Base-by-base conservation (phyloP, 2,113 vertebrate genomes). In the Sinocyclocheilus grahami region DNA sequence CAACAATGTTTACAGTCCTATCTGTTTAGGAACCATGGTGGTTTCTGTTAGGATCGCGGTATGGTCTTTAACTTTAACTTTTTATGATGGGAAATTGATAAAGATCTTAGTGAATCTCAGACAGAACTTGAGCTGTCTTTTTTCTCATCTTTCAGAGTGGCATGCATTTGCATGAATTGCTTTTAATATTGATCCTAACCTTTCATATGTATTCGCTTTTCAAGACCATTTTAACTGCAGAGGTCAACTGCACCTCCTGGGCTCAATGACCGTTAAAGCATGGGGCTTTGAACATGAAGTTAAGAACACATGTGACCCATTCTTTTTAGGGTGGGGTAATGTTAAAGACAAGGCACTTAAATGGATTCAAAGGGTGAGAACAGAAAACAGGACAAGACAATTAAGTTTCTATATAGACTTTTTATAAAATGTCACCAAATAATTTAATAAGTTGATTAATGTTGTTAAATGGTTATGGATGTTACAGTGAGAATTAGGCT, bases 181-280 rank as follows among this genome's bases (percentile, higher is more conserved):
- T 42, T 42, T 42, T 42, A 42, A 42, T 7, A 42, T 1, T 10
- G 42, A 46, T 46, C 42, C 42, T 46, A 10, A 46, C 42, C 42
- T 46, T 10, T 46, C 42, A 46, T 10, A 46, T 46, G 42, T 46
- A 46, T 46, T 46, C 9, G 0, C 42, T 46, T 46, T 75, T 51
- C 22, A 27, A 6, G 13, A 30, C 62, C 22, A 55, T 67, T 67
- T 88, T 82, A 53, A 86, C 14, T 10, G 67, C 63, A n/a, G 55
- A 71, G 83, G 63, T 85, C 71, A 74, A 1, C 13, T 14, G 3
- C 27, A 12, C 22, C 55, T 18, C 69, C 51, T 55, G 20, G 39
- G 60, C 30, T 27, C 72, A 11, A 3, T 89, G 86, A 78, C 82
- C 82, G 82, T 87, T 86, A 39, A 71, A 55, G 58, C 65, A 0